Base-by-base conservation (phyloP, 2,888 invertebrate species). In the Nemoura dubitans region DNA sequence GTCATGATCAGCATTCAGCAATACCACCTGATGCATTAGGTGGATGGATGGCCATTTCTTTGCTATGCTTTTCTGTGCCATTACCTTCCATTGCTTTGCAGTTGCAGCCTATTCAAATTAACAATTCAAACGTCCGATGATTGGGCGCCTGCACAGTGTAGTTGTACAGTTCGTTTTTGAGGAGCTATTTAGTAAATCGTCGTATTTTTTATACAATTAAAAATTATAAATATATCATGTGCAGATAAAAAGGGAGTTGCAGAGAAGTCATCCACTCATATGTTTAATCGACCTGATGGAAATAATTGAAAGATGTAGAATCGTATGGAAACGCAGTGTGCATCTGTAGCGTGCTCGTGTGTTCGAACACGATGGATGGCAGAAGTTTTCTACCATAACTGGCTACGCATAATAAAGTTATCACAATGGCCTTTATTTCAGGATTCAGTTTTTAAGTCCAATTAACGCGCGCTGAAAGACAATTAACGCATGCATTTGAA, bases 11-110 rank as follows among this genome's bases (percentile, higher is more conserved):
- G 59, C 59, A 59, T 21, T 59, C 59, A 59, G 59, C 59, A 59
- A 59, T 59, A 59, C 59, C 59, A 59, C 59, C 59, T 59, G 59
- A 59, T 59, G 59, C 59, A 59, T 59, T 59, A 59, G 59, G 59
- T 59, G 14, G 59, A 59, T 59, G 59, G 59, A 59, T 59, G 59
- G 59, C 59, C 59, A 59, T 59, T 59, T 59, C 59, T 59, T 59
- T 59, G 59, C 59, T 21, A 59, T 21, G n/a, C 36, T 36, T 16
- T 59, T 59, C 59, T 59, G 14, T 59, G 59, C 59, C 21, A 59
- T 59, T 59, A 14, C 59, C 59, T n/a, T 1, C 59, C 6, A 36
- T 36, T 36, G 10, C 36, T 36, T 36, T 59, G 59, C 10, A 36
- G 5, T 36, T 3, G 5, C 59, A 59, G 59, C 59, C 59, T 59